Base-by-base conservation (phyloP, 2,113 vertebrate species). In the Limanda limanda region DNA sequence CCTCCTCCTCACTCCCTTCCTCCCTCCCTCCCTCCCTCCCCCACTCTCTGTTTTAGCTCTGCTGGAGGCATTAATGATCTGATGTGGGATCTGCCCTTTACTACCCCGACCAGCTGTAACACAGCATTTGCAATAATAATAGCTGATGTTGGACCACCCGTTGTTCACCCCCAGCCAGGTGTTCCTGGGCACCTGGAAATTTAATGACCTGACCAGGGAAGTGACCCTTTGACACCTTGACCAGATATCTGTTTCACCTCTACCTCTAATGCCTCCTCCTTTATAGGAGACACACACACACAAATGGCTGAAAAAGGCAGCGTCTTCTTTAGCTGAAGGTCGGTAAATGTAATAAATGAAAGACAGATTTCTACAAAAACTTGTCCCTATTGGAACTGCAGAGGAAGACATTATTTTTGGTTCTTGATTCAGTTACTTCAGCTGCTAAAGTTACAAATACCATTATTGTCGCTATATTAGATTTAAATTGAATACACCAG, bases 171-270 rank as follows among this genome's bases (percentile, higher is more conserved):
- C 52, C 54, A 75, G 72, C 86, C 91, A 90, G 86, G 85, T 90
- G 89, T 83, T 89, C 54, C 42, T 21, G 71, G 62, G 76, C 85
- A 88, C 86, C 82, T 78, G 83, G 59, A 89, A 85, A 79, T 83
- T 82, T 92, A 91, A 90, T 91, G 90, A 92, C 78, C 78, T 90
- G 79, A 83, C 84, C 74, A 67, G 88, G 85, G 84, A 86, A 74
- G 56, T 1, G 12, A 87, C 76, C 80, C 82, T 68, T 83, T 84
- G 77, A 75, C 80, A 60, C 57, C 61, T 54, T 64, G 62, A 86
- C 86, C 73, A 58, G 64, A 58, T 83, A 74, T 82, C 52, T 75
- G 69, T 82, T 79, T 68, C 68, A 71, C 37, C 51, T 79, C 23
- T 42, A 8, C 23, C 65, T 52, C 57, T 55, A 1, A 3, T 48